phyloP scores from a whole-genome alignment of 2,888 invertebrate species.

The Caenorhabditis afra region DNA sequence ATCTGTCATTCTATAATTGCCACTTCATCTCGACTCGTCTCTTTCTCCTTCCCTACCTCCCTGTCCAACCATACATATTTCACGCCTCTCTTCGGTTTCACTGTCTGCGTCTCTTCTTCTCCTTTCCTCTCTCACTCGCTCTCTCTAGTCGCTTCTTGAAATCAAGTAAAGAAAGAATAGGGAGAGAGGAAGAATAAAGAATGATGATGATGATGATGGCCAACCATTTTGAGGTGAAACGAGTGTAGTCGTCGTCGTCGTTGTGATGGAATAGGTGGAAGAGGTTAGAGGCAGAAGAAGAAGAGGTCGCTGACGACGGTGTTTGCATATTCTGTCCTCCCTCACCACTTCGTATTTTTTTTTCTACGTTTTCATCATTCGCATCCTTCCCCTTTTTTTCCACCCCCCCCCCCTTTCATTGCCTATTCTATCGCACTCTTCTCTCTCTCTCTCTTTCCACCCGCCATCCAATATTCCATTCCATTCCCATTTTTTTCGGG shows the following conservation, averaged over 20 bases:
- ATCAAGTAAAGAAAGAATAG: not conserved
- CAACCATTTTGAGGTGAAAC: constrained; percentile 20
- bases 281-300: constrained; percentile 7
- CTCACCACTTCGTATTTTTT: constrained; percentile 14
- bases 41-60: not conserved
- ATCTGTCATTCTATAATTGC: constrained; percentile 25
- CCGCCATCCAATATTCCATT: not conserved
- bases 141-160: not conserved
- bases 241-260: not conserved
- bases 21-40: constrained; percentile 6
- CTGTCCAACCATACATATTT: constrained; percentile 4
- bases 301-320: not conserved
- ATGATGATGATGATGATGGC: no score
- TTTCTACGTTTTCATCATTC: constrained; percentile 11
- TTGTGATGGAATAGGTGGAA: not conserved
- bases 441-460: no score
- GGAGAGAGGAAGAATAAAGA: no score
- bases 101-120: constrained; percentile 11
- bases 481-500: not conserved
- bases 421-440: not conserved
- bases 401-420: not conserved
- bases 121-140: constrained; percentile 10
- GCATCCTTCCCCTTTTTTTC: not conserved
- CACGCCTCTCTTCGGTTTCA: constrained; percentile 8
- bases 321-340: constrained; percentile 15